Conservation (phyloP, 2,888 invertebrate species). For the Ectemnius cavifrons region DNA sequence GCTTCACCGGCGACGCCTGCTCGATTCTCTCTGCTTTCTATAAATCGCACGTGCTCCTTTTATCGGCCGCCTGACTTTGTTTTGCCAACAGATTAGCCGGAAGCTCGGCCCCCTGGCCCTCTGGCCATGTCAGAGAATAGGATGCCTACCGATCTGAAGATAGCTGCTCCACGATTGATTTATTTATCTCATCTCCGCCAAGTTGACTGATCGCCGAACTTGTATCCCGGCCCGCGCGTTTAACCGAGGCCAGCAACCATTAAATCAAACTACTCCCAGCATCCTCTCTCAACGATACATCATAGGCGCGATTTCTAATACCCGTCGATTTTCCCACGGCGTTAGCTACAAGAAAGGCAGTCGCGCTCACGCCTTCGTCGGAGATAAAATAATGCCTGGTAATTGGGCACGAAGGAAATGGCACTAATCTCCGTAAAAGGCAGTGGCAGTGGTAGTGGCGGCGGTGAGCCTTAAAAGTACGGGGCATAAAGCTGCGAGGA, state of each 20-base stretch:
- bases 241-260: not conserved
- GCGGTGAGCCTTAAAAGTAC: conserved; percentile 46
- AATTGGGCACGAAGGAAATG: conserved; percentile 19
- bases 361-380: not conserved
- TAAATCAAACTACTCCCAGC: not conserved
- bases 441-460: conserved; percentile 1
- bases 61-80: conserved; percentile 46
- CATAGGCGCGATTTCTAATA: not conserved
- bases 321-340: not conserved
- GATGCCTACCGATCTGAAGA: conserved; percentile 29
- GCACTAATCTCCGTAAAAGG: conserved; percentile 57
- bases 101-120: conserved; percentile 26
- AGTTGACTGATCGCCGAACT: conserved; percentile 3
- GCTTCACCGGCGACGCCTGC: conserved; percentile 25
- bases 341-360: not conserved
- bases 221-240: not conserved
- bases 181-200: conserved; percentile 16
- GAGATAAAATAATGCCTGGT: conserved; percentile 11
- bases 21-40: conserved; percentile 54
- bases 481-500: conserved; percentile 48
- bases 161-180: conserved; percentile 41
- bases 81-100: conserved; percentile 62
- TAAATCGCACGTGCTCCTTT: conserved; percentile 59
- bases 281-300: not conserved
- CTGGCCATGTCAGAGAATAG: conserved; percentile 17